Percentiles rank a stretch among this genome's conserved stretches.
Conservation (phyloP, 2,888 invertebrate species). For the Dynastes tityus region DNA sequence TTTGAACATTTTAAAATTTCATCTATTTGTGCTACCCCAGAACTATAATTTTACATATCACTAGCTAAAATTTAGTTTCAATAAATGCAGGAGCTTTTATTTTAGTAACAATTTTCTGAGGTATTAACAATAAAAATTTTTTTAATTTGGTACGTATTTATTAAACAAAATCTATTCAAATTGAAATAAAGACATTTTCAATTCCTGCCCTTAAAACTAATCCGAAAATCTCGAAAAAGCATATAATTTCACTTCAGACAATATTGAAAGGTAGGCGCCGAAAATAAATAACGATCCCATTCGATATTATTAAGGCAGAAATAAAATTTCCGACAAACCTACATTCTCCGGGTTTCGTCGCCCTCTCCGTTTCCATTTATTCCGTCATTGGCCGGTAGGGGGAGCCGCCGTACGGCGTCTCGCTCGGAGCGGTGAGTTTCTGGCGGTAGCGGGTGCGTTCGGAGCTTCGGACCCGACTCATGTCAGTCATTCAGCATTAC, state of each 20-base stretch:
- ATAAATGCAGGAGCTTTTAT: too few species aligned
- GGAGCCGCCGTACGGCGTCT: slow-evolving; percentile 25
- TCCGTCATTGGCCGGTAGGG: slow-evolving; percentile 22
- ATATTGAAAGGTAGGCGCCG: slow-evolving; percentile 22
- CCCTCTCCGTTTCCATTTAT: slow-evolving; percentile 2
- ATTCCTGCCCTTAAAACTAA: neutral
- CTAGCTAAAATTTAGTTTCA: too few species aligned
- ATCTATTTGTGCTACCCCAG: too few species aligned
- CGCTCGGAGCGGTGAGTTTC: slow-evolving; percentile 18
- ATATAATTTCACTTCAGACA: slow-evolving; percentile 13
- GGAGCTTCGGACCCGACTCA: slow-evolving; percentile 62
- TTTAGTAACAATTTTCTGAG: too few species aligned
- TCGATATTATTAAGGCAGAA: slow-evolving; percentile 42
- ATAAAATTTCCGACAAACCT: slow-evolving; percentile 46
- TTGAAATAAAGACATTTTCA: neutral
- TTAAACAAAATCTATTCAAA: too few species aligned
- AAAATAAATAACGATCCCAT: slow-evolving; percentile 44
- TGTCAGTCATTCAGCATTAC: slow-evolving; percentile 71
- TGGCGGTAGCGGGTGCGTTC: slow-evolving; percentile 14
- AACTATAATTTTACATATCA: too few species aligned
- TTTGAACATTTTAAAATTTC: too few species aligned
- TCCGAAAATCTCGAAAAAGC: neutral
- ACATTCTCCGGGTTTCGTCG: slow-evolving; percentile 31
- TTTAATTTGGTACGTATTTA: too few species aligned
- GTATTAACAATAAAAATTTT: too few species aligned